Evolutionary conservation across 1,140 invertebrate genomes (phyloP).

Genomic region (Sarcophaga bullata): DNA sequence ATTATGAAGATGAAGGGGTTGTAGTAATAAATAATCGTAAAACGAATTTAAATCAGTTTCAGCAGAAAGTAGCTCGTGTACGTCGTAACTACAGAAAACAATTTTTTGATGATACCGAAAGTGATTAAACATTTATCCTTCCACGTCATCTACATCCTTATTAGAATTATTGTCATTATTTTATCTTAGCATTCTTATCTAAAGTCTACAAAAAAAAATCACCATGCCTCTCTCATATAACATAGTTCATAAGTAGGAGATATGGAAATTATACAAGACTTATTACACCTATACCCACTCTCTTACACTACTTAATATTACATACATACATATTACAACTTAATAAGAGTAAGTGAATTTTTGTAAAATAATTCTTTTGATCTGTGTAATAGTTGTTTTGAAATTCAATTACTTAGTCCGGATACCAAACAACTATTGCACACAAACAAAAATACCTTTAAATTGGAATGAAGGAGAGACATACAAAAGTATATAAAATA

Average conservation of each 20-base stretch:
- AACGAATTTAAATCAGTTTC: constrained; percentile 42
- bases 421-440: not conserved
- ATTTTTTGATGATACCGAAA: constrained; percentile 47
- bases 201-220: not conserved
- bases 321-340: not conserved
- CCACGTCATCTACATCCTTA: not conserved
- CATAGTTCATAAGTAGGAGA: not conserved
- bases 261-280: constrained; percentile 5
- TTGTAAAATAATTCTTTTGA: not conserved
- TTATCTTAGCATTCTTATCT: not conserved
- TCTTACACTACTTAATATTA: not conserved
- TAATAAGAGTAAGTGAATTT: not conserved
- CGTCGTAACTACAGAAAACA: constrained; percentile 48
- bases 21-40: constrained; percentile 21
- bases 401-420: not conserved
- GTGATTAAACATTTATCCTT: constrained; percentile 45
- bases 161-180: not conserved
- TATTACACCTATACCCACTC: not conserved
- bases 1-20: constrained; percentile 23
- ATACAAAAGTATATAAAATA: not conserved
- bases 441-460: not conserved
- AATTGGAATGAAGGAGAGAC: too few species aligned
- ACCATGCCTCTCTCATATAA: not conserved
- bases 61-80: constrained; percentile 45
- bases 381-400: not conserved